Conservation (phyloP, 2,797 vertebrate genomes). For the Chromis chromis region DNA sequence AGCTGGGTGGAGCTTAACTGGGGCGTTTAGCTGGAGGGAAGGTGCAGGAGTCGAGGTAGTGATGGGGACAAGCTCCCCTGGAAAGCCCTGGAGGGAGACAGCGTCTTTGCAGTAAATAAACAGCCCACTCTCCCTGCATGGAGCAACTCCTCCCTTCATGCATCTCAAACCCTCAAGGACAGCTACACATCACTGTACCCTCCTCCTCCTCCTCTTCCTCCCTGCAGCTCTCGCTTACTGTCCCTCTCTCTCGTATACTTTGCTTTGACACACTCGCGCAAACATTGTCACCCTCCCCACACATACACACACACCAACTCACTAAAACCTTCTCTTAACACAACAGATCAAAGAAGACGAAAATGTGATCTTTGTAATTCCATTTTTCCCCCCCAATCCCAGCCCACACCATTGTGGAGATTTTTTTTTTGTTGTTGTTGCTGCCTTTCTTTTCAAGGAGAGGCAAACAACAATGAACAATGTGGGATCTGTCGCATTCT, state of each 20-base stretch:
- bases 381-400: slow-evolving; percentile 43
- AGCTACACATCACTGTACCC: slow-evolving; percentile 49
- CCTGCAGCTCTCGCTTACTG: slow-evolving; percentile 37
- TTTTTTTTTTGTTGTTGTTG: slow-evolving; percentile 16
- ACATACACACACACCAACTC: slow-evolving; percentile 35
- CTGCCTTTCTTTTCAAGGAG: slow-evolving; percentile 61
- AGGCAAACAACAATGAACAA: slow-evolving; percentile 80
- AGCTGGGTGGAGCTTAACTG: slow-evolving; percentile 66
- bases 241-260: slow-evolving; percentile 42
- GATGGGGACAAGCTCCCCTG: slow-evolving; percentile 72
- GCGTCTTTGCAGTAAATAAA: slow-evolving; percentile 81
- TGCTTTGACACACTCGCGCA: slow-evolving; percentile 55
- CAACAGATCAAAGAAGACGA: slow-evolving; percentile 78
- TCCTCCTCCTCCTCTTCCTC: neutral
- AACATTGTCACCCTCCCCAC: slow-evolving; percentile 55
- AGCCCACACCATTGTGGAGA: slow-evolving; percentile 66
- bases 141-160: slow-evolving; percentile 66
- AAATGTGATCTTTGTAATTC: slow-evolving; percentile 81
- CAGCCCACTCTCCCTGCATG: slow-evolving; percentile 78
- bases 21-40: slow-evolving; percentile 52
- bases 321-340: slow-evolving; percentile 56
- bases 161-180: slow-evolving; percentile 78
- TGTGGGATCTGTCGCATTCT: slow-evolving; percentile 78
- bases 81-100: slow-evolving; percentile 72
- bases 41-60: slow-evolving; percentile 70